Evolutionary conservation across 1,140 invertebrate species (phyloP).

Genomic region (Orchesella cincta): DNA sequence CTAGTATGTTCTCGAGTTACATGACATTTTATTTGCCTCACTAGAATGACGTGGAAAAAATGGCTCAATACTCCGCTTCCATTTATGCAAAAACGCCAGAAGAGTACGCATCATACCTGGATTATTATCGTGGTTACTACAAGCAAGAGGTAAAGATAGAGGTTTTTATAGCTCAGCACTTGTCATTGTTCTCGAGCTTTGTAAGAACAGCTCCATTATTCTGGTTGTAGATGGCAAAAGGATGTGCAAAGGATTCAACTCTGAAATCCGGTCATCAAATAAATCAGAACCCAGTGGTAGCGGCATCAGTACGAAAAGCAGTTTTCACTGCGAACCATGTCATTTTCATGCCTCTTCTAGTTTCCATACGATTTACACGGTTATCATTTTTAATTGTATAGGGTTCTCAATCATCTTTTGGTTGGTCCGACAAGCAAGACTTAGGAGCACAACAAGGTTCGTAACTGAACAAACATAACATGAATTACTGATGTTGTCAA

Average conservation of each 20-base stretch:
- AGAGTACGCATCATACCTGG: constrained; percentile 72
- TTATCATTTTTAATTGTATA: constrained; percentile 48
- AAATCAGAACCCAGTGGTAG: constrained; percentile 15
- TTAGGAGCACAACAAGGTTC: neutral
- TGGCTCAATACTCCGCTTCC: constrained; percentile 77
- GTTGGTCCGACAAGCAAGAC: constrained; percentile 30
- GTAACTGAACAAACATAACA: neutral
- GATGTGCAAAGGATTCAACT: neutral
- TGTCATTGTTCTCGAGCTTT: neutral
- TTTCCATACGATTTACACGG: constrained; percentile 39
- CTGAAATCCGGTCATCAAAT: neutral
- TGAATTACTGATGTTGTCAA: neutral
- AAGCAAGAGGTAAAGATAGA: constrained; percentile 65
- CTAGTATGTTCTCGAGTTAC: neutral
- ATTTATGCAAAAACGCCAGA: constrained; percentile 73
- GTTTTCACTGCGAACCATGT: constrained; percentile 36
- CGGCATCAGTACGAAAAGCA: constrained; percentile 43
- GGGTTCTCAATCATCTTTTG: constrained; percentile 38
- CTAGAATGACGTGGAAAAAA: constrained; percentile 69
- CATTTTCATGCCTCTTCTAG: constrained; percentile 40
- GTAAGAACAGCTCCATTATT: neutral
- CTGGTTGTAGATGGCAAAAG: neutral
- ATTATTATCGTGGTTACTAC: constrained; percentile 82
- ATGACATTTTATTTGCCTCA: neutral
- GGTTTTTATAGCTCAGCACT: too few relatives aligned